phyloP scores from a whole-genome alignment of 2,797 vertebrate genomes.

The Channa striata region DNA sequence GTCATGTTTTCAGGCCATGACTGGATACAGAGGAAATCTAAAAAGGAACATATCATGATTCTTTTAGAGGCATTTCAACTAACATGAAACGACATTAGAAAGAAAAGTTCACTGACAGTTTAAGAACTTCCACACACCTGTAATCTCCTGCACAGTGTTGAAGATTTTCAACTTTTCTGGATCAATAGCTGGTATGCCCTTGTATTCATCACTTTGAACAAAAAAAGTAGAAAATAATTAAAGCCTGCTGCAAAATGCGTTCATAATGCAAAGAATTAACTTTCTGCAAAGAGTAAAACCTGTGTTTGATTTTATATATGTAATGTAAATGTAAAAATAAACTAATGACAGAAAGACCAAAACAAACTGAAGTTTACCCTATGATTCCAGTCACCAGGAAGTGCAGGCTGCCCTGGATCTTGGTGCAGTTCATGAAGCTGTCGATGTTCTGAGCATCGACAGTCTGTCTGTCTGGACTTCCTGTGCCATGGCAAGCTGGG shows the following conservation, averaged over 20 bases:
- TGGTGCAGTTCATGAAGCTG: constrained; percentile 96
- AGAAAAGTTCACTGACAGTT: background rate
- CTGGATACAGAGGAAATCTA: constrained; percentile 91
- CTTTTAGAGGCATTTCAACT: constrained; percentile 9
- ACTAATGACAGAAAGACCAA: background rate
- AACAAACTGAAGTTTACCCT: constrained; percentile 83
- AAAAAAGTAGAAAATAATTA: background rate
- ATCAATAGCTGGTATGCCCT: constrained; percentile 87
- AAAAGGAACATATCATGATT: constrained; percentile 72
- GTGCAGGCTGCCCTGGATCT: constrained; percentile 94
- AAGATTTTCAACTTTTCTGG: constrained; percentile 95
- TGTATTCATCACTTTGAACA: constrained; percentile 78
- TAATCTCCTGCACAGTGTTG: constrained; percentile 93
- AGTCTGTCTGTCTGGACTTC: constrained; percentile 82
- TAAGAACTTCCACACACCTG: constrained; percentile 80
- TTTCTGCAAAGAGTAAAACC: background rate
- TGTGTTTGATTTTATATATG: background rate
- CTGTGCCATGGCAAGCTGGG: constrained; percentile 91
- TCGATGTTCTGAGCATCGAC: constrained; percentile 94
- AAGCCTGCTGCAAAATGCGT: background rate
- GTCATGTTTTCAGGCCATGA: constrained; percentile 89
- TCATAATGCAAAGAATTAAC: background rate
- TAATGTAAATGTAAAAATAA: no score
- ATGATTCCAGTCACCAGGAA: constrained; percentile 93
- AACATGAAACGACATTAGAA: background rate